Percentiles rank a stretch among this genome's conserved stretches.
phyloP scores from a whole-genome alignment of 2,888 invertebrate genomes.

The Bibio marci region DNA sequence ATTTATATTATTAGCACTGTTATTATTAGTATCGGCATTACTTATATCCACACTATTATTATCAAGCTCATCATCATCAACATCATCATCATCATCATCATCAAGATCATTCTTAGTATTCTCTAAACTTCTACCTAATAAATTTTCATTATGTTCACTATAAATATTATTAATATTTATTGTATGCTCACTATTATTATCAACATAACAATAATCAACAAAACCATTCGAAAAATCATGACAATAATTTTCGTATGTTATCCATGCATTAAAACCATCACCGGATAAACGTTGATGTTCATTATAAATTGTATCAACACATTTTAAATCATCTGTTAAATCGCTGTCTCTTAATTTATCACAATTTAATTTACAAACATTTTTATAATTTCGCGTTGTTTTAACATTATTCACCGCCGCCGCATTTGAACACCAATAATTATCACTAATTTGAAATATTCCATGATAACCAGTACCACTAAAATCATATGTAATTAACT shows the following conservation, averaged over 20 bases:
- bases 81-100: too few species aligned
- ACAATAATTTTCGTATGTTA: conserved; percentile 20
- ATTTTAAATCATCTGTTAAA: conserved; percentile 48
- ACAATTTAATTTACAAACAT: conserved; percentile 38
- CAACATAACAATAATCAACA: conserved; percentile 13
- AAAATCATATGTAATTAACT: conserved; percentile 32
- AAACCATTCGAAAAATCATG: conserved; percentile 4
- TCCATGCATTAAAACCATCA: conserved; percentile 42
- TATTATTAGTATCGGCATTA: conserved; percentile 9
- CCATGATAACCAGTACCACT: conserved; percentile 50
- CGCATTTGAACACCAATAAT: conserved; percentile 43
- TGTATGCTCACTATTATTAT: neutral
- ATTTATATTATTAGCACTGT: neutral
- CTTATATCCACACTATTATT: too few species aligned
- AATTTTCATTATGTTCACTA: conserved; percentile 4
- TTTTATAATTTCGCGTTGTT: too few species aligned
- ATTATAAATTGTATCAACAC: conserved; percentile 42
- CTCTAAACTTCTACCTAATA: neutral
- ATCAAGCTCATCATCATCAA: too few species aligned
- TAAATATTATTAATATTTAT: neutral
- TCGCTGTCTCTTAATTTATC: conserved; percentile 44
- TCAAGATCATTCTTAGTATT: too few species aligned
- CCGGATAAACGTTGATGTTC: conserved; percentile 49
- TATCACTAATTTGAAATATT: conserved; percentile 51
- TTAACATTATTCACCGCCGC: conserved; percentile 34